Evolutionary conservation across 2,888 invertebrate species (phyloP).

Genomic region (Crocallis elinguaria): DNA sequence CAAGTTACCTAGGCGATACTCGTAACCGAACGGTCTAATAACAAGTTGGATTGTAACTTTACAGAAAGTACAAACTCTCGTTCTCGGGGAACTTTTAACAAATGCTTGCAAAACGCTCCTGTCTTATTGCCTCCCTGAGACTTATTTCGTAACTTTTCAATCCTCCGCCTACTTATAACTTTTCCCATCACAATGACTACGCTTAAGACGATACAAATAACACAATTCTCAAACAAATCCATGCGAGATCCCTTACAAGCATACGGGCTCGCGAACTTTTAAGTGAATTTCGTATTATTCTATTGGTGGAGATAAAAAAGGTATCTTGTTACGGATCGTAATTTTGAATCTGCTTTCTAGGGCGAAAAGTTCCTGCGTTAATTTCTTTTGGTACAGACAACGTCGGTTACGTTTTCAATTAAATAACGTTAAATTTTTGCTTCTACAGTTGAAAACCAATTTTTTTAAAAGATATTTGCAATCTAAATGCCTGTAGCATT

Average conservation of each 20-base stretch:
- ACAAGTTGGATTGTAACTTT: conserved; percentile 38
- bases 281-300: conserved; percentile 44
- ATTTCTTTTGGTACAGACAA: neutral
- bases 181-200: conserved; percentile 73
- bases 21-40: conserved; percentile 33
- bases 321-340: conserved; percentile 18
- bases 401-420: neutral
- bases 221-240: conserved; percentile 58
- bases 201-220: conserved; percentile 72
- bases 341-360: conserved; percentile 14
- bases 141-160: conserved; percentile 70
- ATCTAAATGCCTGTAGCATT: conserved; percentile 19
- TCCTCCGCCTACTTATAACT: conserved; percentile 71
- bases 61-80: conserved; percentile 48
- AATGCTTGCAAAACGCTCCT: conserved; percentile 63
- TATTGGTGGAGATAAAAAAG: conserved; percentile 29
- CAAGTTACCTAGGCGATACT: conserved; percentile 5
- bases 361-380: conserved; percentile 5
- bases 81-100: conserved; percentile 59
- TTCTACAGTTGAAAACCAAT: neutral
- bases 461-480: conserved; percentile 12
- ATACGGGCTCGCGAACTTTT: conserved; percentile 46
- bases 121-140: conserved; percentile 62
- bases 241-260: conserved; percentile 50
- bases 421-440: no score